These are phyloP conservation scores for Cryptus viduatorius DNA, from an alignment of 2,888 invertebrate species.

Conservation along the genomic window DNA sequence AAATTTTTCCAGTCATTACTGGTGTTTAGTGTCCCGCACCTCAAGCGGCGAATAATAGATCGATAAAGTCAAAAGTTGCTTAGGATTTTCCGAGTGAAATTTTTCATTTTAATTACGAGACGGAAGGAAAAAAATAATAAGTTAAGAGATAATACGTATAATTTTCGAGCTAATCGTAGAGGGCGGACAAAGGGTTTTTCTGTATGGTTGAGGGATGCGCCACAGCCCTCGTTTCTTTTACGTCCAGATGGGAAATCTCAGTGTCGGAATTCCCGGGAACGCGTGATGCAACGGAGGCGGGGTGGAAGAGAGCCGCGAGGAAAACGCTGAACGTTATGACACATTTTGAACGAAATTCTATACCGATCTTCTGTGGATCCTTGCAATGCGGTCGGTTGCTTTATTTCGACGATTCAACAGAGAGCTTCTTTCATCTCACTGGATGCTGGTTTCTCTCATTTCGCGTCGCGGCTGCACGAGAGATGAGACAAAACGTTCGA, in stretches of 20 bases:
- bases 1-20: slow-evolving; percentile 5
- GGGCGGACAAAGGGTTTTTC: slow-evolving; percentile 55
- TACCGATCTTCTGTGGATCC: slow-evolving; percentile 6
- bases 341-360: slow-evolving; percentile 23
- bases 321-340: slow-evolving; percentile 47
- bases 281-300: slow-evolving; percentile 13
- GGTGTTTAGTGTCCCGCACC: not conserved
- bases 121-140: not conserved
- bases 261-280: slow-evolving; percentile 57
- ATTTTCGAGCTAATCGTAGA: slow-evolving; percentile 2
- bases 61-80: not conserved
- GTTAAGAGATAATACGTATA: not conserved
- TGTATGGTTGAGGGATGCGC: slow-evolving; percentile 42
- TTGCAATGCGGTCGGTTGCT: slow-evolving; percentile 31
- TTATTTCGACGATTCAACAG: slow-evolving; percentile 68
- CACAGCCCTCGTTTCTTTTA: slow-evolving; percentile 41
- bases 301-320: slow-evolving; percentile 22
- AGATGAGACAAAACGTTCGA: not conserved
- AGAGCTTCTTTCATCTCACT: slow-evolving; percentile 73
- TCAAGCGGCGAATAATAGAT: not conserved
- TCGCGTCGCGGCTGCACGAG: not conserved
- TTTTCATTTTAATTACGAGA: not conserved
- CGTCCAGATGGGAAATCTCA: slow-evolving; percentile 65
- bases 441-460: slow-evolving; percentile 42
- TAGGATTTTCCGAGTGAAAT: not conserved